Base-by-base conservation (phyloP, 2,113 vertebrate genomes). In the Muntiacus reevesi region DNA sequence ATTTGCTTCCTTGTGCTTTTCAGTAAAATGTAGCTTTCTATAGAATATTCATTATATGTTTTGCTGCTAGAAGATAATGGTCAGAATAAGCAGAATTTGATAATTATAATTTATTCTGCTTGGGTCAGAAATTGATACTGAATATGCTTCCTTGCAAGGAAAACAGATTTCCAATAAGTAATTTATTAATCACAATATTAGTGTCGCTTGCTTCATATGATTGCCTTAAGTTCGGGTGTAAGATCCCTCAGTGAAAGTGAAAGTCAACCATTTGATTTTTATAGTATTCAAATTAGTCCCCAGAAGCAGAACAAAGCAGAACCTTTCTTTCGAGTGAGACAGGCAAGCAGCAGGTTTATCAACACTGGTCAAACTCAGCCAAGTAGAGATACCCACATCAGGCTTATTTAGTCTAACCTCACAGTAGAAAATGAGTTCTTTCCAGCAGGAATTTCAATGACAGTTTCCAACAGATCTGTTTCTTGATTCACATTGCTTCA, bases 201-300 rank as follows among this genome's bases (percentile, higher is more conserved):
- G 33, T 76, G 8, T 91, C 81, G 1, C 21, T 93, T 87, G 23
- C 30, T 85, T 96, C 15, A 13, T 89, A 33, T 81, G 15, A 76
- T 88, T 79, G 11, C 83, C 47, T 88, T 93, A 36, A 88, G 52
- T 94, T 96, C 52, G 57, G 23, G 4, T 90, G 28, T 91, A 84
- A 74, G 17, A 59, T 79, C n/a, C n/a, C 62, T 87, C 21, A 71
- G 10, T 71, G n/a, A 71, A 87, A 36, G 67, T 36, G 67, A 82
- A 87, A 50, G 83, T 96, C 84, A 88, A 89, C 19, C 86, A 93
- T 89, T 89, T 92, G 7, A 93, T 76, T 76, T 93, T 91, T 91
- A 84, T 55, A 83, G 52, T 95, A 87, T 83, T 96, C 10, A 60
- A 54, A 84, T 93, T 78, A 62, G 40, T 91, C 43, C 30, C 87